Evolutionary conservation across 2,888 invertebrate species (phyloP), one percentile per base, ranked within the genome.

Genomic region (Disparrhopalites patrizii): DNA sequence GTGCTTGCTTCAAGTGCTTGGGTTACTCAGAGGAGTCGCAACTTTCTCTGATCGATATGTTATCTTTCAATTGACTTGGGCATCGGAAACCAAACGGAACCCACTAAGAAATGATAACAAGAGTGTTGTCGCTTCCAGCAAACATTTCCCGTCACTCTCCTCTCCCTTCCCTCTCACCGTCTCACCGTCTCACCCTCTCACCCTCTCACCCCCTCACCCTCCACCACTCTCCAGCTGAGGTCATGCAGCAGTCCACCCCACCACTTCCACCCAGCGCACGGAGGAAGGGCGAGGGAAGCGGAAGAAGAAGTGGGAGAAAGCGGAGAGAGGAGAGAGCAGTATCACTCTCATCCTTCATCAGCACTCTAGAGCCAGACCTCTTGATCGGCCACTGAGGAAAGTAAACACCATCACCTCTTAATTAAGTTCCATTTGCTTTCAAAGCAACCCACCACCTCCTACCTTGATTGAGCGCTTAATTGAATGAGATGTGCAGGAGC

Each of bases 41-140:
- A n/a, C n/a, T n/a, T n/a, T n/a, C n/a, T 57, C 33, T 65, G 64
- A 57, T 65, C 64, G 64, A 65, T 65, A 65, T 66, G 61, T 66
- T 66, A 66, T 66, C 66, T 66, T 66, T 66, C 66, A 60, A 66
- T 66, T 66, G 66, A 66, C 43, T 60, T 54, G 30, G 28, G 57
- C 51, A 50, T 31, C 57, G 65, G 65, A 65, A 65, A 65, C 57
- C 28, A 57, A 58, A 40, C 38, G 52, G 52, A 54, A 40, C 36
- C 50, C 57, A 50, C 33, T 56, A 64, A 50, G 50, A 65, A 65
- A 57, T 65, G 64, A 65, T 65, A 65, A 65, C 64, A 57, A 25
- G 33, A 33, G 27, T 38, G 33, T 62, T 61, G 60, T 61, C 60
- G 60, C 60, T 61, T 47, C 33, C 5, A 50, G 60, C 60, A n/a